Percentiles rank a stretch among this genome's conserved stretches.
phyloP scores from a whole-genome alignment of 2,113 vertebrate species.

The Microcebus ravelobensis region DNA sequence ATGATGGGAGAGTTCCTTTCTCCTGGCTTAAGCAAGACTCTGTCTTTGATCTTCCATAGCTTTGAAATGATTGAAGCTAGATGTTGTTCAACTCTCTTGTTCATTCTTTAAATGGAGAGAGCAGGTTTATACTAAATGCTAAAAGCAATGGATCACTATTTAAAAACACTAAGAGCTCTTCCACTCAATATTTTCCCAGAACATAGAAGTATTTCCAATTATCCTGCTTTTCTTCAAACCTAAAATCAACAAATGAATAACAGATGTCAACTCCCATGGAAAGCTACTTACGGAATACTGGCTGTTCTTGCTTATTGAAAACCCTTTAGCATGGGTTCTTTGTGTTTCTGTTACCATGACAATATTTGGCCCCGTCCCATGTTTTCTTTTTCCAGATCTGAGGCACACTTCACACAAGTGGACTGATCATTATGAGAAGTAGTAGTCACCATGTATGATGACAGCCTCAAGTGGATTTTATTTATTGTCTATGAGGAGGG shows the following conservation, averaged over 20 bases:
- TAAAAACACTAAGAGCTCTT: conserved; percentile 80
- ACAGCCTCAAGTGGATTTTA: background rate
- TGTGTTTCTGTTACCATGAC: conserved; percentile 85
- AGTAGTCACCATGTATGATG: conserved; percentile 45
- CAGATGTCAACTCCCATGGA: conserved; percentile 86
- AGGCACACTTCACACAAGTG: conserved; percentile 78
- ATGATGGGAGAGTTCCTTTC: background rate
- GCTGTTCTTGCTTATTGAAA: conserved; percentile 83
- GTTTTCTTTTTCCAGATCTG: conserved; percentile 72
- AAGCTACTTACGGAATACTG: conserved; percentile 82
- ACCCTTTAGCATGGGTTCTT: conserved; percentile 80
- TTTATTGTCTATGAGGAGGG: background rate
- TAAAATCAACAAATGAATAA: conserved; percentile 87
- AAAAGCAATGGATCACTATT: conserved; percentile 79
- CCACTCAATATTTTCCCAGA: conserved; percentile 85
- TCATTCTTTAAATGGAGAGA: conserved; percentile 81
- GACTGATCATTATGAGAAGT: conserved; percentile 82
- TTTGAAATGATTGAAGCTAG: conserved; percentile 75
- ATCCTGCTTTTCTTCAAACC: conserved; percentile 83
- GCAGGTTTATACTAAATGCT: conserved; percentile 76
- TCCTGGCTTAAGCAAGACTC: background rate
- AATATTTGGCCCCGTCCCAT: conserved; percentile 83
- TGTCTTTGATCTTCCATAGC: conserved; percentile 80
- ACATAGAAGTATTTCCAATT: conserved; percentile 85
- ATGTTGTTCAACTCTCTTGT: conserved; percentile 71